Base-by-base conservation (phyloP, 2,888 invertebrate species). In the Caenorhabditis becei region DNA sequence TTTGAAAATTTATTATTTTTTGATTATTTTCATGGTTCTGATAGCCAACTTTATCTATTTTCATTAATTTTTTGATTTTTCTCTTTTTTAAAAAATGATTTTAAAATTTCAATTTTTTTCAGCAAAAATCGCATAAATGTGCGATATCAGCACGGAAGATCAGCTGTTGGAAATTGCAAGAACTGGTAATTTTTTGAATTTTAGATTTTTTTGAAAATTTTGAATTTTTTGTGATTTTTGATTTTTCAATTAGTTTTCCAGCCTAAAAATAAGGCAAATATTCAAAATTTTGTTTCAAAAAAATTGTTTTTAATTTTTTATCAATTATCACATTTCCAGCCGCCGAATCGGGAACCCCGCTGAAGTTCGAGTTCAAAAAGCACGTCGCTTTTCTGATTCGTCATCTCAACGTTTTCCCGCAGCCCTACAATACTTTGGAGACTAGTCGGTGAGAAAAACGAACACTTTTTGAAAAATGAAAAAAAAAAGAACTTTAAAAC, bases 391-490 rank as follows among this genome's bases (percentile, higher is more conserved):
- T 86, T 65, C 56, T 88, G 41, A 71, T 82, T 53, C 83, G 83
- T n/a, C 88, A 85, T 69, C 78, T 88, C 56, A 82, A 82, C 69
- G 81, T 83, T 41, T 83, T 87, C 41, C 89, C 88, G 20, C 80
- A 79, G 32, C 80, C 83, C 3, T 89, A 89, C 61, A 66, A 77
- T 20, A 78, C 80, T 18, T 66, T 89, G 32, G 87, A 89, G 20
- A 79, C 79, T 26, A 88, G 78, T 67, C 74, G 85, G 89, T 88
- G 24, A 53, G 80, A n/a, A n/a, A n/a, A n/a, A n/a, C n/a, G n/a
- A n/a, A n/a, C 16, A n/a, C 24, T 47, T 44, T 54, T 67, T 2
- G 20, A 53, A 32, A 26, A 8, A 18, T 67, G 7, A n/a, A 2
- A 28, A 53, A 65, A 5, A 18, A 28, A 23, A 23, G 5, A 49